Conservation (phyloP, 1,140 invertebrate genomes). For the Zaprionus camerounensis region DNA sequence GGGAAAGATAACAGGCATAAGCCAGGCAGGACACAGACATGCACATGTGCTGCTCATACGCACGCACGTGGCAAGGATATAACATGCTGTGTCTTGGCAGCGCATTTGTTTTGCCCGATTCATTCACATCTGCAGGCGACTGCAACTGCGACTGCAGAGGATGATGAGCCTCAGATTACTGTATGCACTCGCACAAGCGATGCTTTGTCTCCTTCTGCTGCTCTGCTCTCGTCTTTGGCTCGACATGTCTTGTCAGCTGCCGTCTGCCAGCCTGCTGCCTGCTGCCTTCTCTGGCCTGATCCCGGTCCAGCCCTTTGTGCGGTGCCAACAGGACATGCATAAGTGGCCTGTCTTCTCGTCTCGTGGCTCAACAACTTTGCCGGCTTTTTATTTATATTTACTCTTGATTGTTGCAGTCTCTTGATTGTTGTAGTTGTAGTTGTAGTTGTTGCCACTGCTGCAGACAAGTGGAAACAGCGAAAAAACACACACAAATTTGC, state of each 20-base stretch:
- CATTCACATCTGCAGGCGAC: slow-evolving; percentile 13
- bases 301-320: slow-evolving; percentile 45
- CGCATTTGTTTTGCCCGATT: slow-evolving; percentile 59
- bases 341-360: slow-evolving; percentile 64
- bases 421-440: slow-evolving; percentile 4
- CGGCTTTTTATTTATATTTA: slow-evolving; percentile 76
- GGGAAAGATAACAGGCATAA: slow-evolving; percentile 4
- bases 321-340: slow-evolving; percentile 70
- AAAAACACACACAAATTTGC: slow-evolving; percentile 30
- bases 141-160: slow-evolving; percentile 45
- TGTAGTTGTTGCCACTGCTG: slow-evolving; percentile 26
- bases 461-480: slow-evolving; percentile 63
- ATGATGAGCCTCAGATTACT: slow-evolving; percentile 70
- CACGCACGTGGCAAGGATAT: slow-evolving; percentile 47
- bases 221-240: slow-evolving; percentile 23
- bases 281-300: slow-evolving; percentile 15
- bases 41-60: slow-evolving; percentile 25
- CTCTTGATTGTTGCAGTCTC: slow-evolving; percentile 71
- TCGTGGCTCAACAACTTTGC: slow-evolving; percentile 48
- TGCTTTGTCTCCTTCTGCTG: slow-evolving; percentile 59
- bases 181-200: slow-evolving; percentile 61
- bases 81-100: slow-evolving; percentile 50
- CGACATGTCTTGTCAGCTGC: slow-evolving; percentile 48
- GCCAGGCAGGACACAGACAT: slow-evolving; percentile 59
- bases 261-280: slow-evolving; percentile 8